These are phyloP conservation scores for Aleadryas rufinucha DNA, from an alignment of 2,113 vertebrate genomes.

Conservation along the genomic window DNA sequence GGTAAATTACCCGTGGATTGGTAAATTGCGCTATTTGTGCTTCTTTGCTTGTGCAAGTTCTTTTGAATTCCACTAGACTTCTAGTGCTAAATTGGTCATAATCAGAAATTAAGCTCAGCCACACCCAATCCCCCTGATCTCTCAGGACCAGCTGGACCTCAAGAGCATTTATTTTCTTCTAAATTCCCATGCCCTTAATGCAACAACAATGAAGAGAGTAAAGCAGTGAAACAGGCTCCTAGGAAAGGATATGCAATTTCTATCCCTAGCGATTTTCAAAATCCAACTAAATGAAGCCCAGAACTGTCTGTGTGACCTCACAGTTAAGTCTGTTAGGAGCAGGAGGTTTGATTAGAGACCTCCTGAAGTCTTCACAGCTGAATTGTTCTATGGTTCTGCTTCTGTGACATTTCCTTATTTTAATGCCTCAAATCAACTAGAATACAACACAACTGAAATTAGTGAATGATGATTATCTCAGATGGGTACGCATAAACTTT, in stretches of 20 bases:
- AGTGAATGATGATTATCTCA: not conserved
- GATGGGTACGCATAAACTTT: not conserved
- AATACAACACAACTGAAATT: not conserved
- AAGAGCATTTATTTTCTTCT: not conserved
- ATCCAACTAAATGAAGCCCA: not conserved
- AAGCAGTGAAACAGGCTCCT: not conserved
- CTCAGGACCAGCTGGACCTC: not conserved
- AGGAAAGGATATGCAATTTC: not conserved
- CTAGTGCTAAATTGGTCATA: not conserved
- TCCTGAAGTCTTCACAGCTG: not conserved
- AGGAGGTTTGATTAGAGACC: not conserved
- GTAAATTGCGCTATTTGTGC: not conserved
- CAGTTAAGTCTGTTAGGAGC: not conserved
- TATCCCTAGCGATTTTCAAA: not conserved
- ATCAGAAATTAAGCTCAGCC: not conserved
- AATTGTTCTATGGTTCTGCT: not conserved
- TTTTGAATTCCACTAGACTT: not conserved
- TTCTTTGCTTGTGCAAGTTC: fast-evolving
- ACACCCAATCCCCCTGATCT: not conserved
- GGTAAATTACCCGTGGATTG: too few species aligned
- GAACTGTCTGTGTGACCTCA: not conserved
- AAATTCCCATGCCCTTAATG: not conserved
- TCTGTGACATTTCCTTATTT: not conserved
- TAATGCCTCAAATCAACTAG: not conserved
- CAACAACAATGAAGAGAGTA: not conserved